A percentile compares a stretch with the other conserved stretches of the same genome.
These are phyloP conservation scores for Eupithecia pulchellata DNA, from an alignment of 2,888 invertebrate genomes.

Conservation along the genomic window DNA sequence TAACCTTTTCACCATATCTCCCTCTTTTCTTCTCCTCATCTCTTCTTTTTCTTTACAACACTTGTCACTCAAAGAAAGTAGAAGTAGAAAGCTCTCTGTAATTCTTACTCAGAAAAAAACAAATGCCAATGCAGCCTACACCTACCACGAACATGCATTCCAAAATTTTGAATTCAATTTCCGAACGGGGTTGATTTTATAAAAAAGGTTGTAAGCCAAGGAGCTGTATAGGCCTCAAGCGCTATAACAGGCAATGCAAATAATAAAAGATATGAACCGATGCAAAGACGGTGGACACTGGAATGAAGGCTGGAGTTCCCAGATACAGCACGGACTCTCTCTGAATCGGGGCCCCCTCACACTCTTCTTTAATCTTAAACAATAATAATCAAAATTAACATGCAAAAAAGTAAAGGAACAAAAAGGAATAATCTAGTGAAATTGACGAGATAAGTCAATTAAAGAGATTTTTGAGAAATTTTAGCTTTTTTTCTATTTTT, in stretches of 20 bases:
- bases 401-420: neutral
- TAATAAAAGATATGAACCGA: slow-evolving; percentile 37
- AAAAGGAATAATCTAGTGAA: neutral
- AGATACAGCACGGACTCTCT: slow-evolving; percentile 34
- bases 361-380: slow-evolving; percentile 39
- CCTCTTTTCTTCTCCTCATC: neutral
- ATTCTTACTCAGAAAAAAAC: neutral
- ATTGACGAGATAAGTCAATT: no score
- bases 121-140: neutral
- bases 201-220: slow-evolving; percentile 27
- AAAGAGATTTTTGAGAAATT: no score
- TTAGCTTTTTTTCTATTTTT: neutral
- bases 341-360: slow-evolving; percentile 29
- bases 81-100: neutral
- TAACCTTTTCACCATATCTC: slow-evolving; percentile 18
- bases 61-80: slow-evolving; percentile 6
- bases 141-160: slow-evolving; percentile 23
- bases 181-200: slow-evolving; percentile 4
- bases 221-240: slow-evolving; percentile 34
- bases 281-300: slow-evolving; percentile 36
- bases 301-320: slow-evolving; percentile 33
- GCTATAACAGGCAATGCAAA: slow-evolving; percentile 37
- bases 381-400: slow-evolving; percentile 35
- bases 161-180: slow-evolving; percentile 22
- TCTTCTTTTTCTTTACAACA: neutral